Evolutionary conservation across 2,113 vertebrate species (phyloP).

Genomic region (Sorex araneus): DNA sequence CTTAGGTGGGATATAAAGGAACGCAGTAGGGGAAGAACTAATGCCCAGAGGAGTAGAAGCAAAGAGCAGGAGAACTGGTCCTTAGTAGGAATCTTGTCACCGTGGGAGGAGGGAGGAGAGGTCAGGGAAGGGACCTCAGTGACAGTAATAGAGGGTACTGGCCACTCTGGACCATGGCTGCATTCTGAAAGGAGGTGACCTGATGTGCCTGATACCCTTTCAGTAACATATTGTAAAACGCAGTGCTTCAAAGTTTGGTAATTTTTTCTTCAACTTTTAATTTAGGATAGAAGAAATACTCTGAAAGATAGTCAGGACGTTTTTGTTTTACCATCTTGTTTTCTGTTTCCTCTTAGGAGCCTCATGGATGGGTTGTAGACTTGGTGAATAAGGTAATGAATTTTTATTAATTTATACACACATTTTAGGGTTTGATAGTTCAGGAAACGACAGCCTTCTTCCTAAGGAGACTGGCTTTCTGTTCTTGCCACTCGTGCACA

Average conservation of each 20-base stretch:
- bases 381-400: conserved; percentile 96
- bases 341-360: conserved; percentile 91
- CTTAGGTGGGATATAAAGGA: no score
- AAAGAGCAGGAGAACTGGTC: no score
- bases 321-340: conserved; percentile 68
- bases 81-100: no score
- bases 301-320: background rate
- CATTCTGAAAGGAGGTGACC: no score
- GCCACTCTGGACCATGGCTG: no score
- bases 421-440: conserved; percentile 25
- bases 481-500: background rate
- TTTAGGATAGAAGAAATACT: conserved; percentile 19
- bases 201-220: no score
- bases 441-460: conserved; percentile 26
- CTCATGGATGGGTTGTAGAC: conserved; percentile 99
- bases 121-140: no score
- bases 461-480: background rate
- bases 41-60: no score
- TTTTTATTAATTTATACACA: conserved; percentile 60
- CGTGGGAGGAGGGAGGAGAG: no score
- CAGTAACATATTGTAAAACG: no score
- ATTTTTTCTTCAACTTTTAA: conserved; percentile 32
- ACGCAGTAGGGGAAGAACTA: no score
- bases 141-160: no score
- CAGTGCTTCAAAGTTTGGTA: background rate